Base-by-base conservation (phyloP, 2,797 vertebrate species). In the Chrosomus eos region DNA sequence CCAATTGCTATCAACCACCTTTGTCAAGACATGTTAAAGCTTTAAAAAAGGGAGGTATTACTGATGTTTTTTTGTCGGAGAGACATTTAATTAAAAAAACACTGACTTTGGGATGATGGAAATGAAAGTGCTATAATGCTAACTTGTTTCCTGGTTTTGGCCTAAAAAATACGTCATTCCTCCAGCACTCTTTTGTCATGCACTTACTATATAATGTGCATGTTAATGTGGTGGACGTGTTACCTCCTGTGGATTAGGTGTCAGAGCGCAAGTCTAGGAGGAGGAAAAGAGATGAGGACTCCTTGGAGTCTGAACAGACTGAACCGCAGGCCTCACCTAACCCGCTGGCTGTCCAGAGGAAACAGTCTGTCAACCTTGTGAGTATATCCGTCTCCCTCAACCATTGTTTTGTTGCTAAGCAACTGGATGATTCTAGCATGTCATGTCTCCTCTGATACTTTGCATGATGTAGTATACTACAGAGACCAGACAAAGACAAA, bases 221-320 rank as follows among this genome's bases (percentile, higher is more conserved):
- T 78, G 77, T 67, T 43, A 43, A 43, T 80, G 28, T 21, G 8
- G n/a, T 81, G 58, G 45, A 70, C 40, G 13, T 60, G 43, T 55
- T 77, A 18, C 28, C 51, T 58, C 13, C 7, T 78, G 19, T 82
- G 58, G 60, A 19, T 45, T 80, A 96, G 96, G 88, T 94, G 43
- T 88, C 91, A 31, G 80, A 92, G 53, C 89, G 85, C 43, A 82
- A 21, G 0, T 70, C 43, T 45, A 87, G 55, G 67, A 88, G 75
- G 74, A 93, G 86, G 84, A 94, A 91, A 84, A 94, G 85, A 74
- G 90, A 95, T 0, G 89, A 93, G 40, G 90, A 21, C 5, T 82
- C 60, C 60, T 23, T 53, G 6, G 38, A 62, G 28, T 18, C 71
- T 38, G 60, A 91, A 8, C 82, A 88, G 45, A 84, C 55, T 33